Evolutionary conservation across 2,888 invertebrate species (phyloP).

Genomic region (Protodeltote pygarga): DNA sequence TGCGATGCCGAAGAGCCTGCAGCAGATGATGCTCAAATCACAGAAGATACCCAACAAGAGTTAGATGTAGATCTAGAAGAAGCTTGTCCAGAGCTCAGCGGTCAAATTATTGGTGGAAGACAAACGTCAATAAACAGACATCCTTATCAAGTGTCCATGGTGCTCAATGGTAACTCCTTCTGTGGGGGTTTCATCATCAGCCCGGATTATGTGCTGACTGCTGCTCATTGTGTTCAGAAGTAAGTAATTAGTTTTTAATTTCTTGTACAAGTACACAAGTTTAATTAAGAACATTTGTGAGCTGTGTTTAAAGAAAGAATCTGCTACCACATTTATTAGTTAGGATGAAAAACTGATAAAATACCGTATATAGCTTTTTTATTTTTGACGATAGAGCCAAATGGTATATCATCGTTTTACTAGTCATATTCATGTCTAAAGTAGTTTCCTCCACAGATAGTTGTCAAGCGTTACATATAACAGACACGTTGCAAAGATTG

Average conservation of each 20-base stretch:
- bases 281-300: too few relatives aligned
- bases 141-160: slow-evolving; percentile 81
- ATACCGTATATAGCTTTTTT: too few relatives aligned
- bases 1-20: slow-evolving; percentile 59
- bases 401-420: too few relatives aligned
- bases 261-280: too few relatives aligned
- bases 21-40: slow-evolving; percentile 48
- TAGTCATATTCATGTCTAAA: too few relatives aligned
- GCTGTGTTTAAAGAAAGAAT: too few relatives aligned
- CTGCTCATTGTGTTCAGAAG: slow-evolving; percentile 82
- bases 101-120: slow-evolving; percentile 80
- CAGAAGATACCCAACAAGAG: slow-evolving; percentile 53
- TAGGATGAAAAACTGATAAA: too few relatives aligned
- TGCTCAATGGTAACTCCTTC: slow-evolving; percentile 79
- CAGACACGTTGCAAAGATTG: too few relatives aligned
- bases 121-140: slow-evolving; percentile 75
- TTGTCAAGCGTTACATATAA: too few relatives aligned
- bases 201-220: slow-evolving; percentile 74
- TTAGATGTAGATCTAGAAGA: slow-evolving; percentile 69
- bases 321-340: too few relatives aligned
- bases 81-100: slow-evolving; percentile 77
- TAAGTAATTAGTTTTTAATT: slow-evolving; percentile 56
- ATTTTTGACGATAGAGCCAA: too few relatives aligned
- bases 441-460: slow-evolving; percentile 3
- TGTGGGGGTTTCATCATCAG: slow-evolving; percentile 83